A percentile compares a stretch with the other conserved stretches of the same genome.
Conservation (phyloP, 2,888 invertebrate genomes). For the Polia nebulosa region DNA sequence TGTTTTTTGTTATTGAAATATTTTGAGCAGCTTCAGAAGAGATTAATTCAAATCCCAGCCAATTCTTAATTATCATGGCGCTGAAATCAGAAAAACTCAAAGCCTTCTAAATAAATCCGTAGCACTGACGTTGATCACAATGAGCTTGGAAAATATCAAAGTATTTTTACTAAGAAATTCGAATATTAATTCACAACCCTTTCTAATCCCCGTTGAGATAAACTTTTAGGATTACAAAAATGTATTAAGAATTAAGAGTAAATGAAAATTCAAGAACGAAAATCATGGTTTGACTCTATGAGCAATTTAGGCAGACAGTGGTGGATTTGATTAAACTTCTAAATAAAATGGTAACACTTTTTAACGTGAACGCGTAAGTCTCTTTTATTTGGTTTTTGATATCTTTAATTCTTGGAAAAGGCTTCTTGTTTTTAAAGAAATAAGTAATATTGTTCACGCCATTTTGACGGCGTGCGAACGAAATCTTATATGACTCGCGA, state of each 20-base stretch:
- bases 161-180: slow-evolving; percentile 37
- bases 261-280: slow-evolving; percentile 46
- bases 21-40: background rate
- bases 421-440: slow-evolving; percentile 13
- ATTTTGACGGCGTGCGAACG: slow-evolving; percentile 16
- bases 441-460: slow-evolving; percentile 2
- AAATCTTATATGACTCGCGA: slow-evolving; percentile 23
- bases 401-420: slow-evolving; percentile 12
- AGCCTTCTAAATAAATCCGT: slow-evolving; percentile 14
- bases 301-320: background rate
- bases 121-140: slow-evolving; percentile 39
- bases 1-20: background rate
- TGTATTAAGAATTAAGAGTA: slow-evolving; percentile 9
- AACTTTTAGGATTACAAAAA: slow-evolving; percentile 48
- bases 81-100: slow-evolving; percentile 37
- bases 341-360: slow-evolving; percentile 9
- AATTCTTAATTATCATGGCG: slow-evolving; percentile 29
- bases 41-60: slow-evolving; percentile 10
- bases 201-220: slow-evolving; percentile 49
- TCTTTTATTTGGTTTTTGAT: slow-evolving; percentile 32
- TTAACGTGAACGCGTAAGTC: slow-evolving; percentile 7
- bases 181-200: slow-evolving; percentile 52
- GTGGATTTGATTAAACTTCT: slow-evolving; percentile 18
- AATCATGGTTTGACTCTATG: slow-evolving; percentile 12
- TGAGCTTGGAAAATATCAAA: slow-evolving; percentile 43